These are phyloP conservation scores for Caloenas nicobarica DNA, from an alignment of 2,113 vertebrate species.

Conservation along the genomic window DNA sequence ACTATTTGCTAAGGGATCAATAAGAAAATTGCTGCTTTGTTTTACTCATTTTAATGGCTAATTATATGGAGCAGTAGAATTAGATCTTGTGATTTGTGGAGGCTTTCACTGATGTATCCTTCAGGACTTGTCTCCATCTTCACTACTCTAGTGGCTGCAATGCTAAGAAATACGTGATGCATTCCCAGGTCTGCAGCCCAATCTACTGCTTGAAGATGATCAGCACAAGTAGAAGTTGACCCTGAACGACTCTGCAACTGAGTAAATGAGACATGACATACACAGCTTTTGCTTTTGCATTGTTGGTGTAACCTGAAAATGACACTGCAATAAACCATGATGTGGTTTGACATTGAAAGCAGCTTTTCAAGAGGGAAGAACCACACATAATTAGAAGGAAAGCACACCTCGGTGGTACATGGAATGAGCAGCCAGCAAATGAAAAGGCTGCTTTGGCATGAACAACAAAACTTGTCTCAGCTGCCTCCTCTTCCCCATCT, in stretches of 20 bases:
- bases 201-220: background rate
- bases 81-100: constrained; percentile 2
- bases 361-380: background rate
- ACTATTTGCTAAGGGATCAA: constrained; percentile 46
- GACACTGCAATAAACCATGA: background rate
- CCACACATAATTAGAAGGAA: background rate
- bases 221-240: background rate
- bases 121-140: background rate
- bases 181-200: background rate
- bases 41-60: constrained; percentile 34
- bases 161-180: background rate
- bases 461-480: background rate
- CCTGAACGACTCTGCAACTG: background rate
- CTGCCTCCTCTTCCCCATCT: background rate
- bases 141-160: background rate
- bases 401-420: fast-evolving
- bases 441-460: background rate
- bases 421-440: background rate
- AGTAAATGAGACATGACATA: constrained; percentile 32
- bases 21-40: constrained; percentile 55
- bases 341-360: background rate
- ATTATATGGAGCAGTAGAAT: background rate
- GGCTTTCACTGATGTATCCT: background rate
- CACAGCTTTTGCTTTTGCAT: background rate
- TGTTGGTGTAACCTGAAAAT: constrained; percentile 8